Evolutionary conservation across 1,140 invertebrate species (phyloP), one percentile per base, ranked within the genome.

Genomic region (Penaeus indicus): DNA sequence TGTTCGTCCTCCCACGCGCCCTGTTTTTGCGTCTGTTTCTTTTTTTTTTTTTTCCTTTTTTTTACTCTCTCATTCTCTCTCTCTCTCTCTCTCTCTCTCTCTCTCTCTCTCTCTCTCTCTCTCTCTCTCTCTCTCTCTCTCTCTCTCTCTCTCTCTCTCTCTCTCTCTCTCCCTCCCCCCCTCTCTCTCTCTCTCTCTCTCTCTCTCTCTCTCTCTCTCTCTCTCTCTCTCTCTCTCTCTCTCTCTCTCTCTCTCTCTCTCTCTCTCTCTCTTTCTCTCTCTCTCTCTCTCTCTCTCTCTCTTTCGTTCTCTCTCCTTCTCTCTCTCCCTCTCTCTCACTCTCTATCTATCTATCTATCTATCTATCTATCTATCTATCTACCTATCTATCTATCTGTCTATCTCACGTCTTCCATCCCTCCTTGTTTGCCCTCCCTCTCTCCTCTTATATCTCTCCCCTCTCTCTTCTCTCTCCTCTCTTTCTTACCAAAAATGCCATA

Each of bases 131-230:
- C 63, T 18, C 63, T n/a, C n/a, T 64, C 63, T 64, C 63, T 64
- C n/a, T n/a, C n/a, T 64, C 63, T n/a, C 63, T n/a, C 16, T 16
- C 63, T n/a, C n/a, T 64, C 63, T 64, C n/a, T n/a, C n/a, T n/a
- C n/a, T 64, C 63, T n/a, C n/a, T n/a, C 63, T 64, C 63, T n/a
- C n/a, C 63, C 63, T 64, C 63, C 63, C n/a, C 63, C 63, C n/a
- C 63, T n/a, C n/a, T 18, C 63, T n/a, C 63, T n/a, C 63, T n/a
- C n/a, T 64, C 63, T n/a, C 63, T 64, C n/a, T n/a, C 63, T 64
- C 16, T n/a, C 63, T n/a, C 63, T n/a, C n/a, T 64, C 63, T n/a
- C 63, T n/a, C n/a, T n/a, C n/a, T 64, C 63, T n/a, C 63, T n/a
- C 63, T n/a, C n/a, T 64, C 63, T n/a, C 63, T 64, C 63, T n/a